These are phyloP conservation scores for Rhea americana DNA, from an alignment of 2,113 vertebrate genomes.

Conservation along the genomic window DNA sequence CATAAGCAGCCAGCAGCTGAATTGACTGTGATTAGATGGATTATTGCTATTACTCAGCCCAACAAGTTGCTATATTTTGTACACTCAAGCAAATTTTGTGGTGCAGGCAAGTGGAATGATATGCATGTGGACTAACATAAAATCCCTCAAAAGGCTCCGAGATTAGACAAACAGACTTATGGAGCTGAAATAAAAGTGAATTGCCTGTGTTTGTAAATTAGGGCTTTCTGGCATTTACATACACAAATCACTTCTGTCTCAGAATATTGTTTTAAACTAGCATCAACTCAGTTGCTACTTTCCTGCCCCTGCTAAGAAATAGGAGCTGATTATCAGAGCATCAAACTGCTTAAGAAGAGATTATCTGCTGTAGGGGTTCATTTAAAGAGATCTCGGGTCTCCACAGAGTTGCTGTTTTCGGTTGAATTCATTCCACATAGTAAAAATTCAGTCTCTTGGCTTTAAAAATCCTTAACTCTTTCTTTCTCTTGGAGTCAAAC, in stretches of 20 bases:
- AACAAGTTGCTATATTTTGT: slow-evolving; percentile 72
- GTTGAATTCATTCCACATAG: not conserved
- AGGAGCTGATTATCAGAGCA: slow-evolving; percentile 14
- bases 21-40: slow-evolving; percentile 69
- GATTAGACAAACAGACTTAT: slow-evolving; percentile 26
- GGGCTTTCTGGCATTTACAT: not conserved
- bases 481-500: not conserved
- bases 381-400: slow-evolving; percentile 23
- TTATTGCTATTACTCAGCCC: slow-evolving; percentile 67
- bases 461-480: not conserved
- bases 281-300: not conserved
- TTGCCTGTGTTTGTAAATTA: not conserved
- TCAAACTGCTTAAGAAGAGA: slow-evolving; percentile 42
- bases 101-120: slow-evolving; percentile 45
- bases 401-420: not conserved
- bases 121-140: not conserved
- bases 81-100: slow-evolving; percentile 54
- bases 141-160: slow-evolving; percentile 35
- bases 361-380: slow-evolving; percentile 28
- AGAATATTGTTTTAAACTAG: slow-evolving; percentile 20
- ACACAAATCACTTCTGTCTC: slow-evolving; percentile 3
- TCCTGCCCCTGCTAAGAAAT: not conserved
- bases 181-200: slow-evolving; percentile 22
- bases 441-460: not conserved
- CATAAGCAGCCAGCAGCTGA: slow-evolving; percentile 66